Conservation (phyloP, 2,113 vertebrate species). For the Oncorhynchus gorbuscha region DNA sequence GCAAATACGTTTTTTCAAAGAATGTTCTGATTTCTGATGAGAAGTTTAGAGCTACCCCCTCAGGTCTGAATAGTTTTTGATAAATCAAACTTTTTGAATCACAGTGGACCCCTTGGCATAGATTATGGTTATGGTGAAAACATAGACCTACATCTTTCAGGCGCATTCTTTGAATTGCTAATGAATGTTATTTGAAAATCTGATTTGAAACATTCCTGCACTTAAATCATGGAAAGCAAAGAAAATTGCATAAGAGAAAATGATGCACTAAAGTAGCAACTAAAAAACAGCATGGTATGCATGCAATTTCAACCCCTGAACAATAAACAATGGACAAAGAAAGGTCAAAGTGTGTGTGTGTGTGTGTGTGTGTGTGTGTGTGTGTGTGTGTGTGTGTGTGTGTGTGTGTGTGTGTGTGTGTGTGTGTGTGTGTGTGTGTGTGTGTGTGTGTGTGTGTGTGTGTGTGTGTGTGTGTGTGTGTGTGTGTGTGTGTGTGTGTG, state of each 20-base stretch:
- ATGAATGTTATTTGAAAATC: neutral
- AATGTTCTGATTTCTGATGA: neutral
- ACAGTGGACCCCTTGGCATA: neutral
- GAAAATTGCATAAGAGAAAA: neutral
- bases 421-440: too few relatives aligned
- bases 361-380: too few relatives aligned
- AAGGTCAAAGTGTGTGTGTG: neutral
- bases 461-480: too few relatives aligned
- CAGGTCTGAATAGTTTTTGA: neutral
- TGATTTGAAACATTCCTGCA: neutral
- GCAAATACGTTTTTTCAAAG: neutral
- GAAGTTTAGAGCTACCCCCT: neutral
- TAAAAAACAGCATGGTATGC: neutral
- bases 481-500: too few relatives aligned
- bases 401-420: too few relatives aligned
- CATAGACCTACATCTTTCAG: neutral
- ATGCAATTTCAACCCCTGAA: neutral
- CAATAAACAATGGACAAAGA: conserved; percentile 11
- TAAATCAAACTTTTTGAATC: neutral
- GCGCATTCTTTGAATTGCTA: neutral
- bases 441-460: too few relatives aligned
- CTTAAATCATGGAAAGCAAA: neutral
- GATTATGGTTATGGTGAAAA: neutral
- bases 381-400: too few relatives aligned
- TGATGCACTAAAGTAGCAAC: neutral